Conservation (phyloP, 2,888 invertebrate genomes). For the Thysanoteuthis rhombus region DNA sequence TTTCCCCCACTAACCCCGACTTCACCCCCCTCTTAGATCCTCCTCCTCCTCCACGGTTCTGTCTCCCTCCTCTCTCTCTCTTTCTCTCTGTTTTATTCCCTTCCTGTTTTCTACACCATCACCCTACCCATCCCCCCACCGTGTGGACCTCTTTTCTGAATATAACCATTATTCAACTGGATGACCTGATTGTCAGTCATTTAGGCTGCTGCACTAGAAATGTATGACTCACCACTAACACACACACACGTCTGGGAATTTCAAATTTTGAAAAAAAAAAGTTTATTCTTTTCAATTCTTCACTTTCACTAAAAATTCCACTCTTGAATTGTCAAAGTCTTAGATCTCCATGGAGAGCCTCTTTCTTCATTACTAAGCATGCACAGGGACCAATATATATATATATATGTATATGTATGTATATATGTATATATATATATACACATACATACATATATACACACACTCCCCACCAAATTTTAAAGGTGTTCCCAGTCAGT, state of each 20-base stretch:
- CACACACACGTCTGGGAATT: background rate
- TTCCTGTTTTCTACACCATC: background rate
- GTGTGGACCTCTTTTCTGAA: background rate
- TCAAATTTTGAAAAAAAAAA: background rate
- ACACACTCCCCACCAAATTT: too few relatives aligned
- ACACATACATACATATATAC: too few relatives aligned
- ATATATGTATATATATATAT: too few relatives aligned
- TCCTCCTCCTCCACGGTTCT: too few relatives aligned
- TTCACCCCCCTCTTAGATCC: background rate
- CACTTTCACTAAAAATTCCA: too few relatives aligned
- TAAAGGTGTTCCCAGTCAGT: too few relatives aligned
- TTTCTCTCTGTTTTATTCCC: background rate
- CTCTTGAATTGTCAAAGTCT: too few relatives aligned
- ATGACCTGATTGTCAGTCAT: background rate
- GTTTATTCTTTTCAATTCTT: too few relatives aligned
- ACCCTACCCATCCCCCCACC: background rate
- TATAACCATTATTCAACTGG: background rate
- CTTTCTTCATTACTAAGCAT: too few relatives aligned
- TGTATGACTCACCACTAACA: background rate
- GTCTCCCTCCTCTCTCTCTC: background rate
- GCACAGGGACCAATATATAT: too few relatives aligned
- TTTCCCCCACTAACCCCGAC: background rate
- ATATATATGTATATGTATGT: too few relatives aligned
- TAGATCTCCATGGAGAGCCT: too few relatives aligned
- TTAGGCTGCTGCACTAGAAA: background rate